phyloP scores from a whole-genome alignment of 2,113 vertebrate genomes.

The Pseudopodoces humilis region DNA sequence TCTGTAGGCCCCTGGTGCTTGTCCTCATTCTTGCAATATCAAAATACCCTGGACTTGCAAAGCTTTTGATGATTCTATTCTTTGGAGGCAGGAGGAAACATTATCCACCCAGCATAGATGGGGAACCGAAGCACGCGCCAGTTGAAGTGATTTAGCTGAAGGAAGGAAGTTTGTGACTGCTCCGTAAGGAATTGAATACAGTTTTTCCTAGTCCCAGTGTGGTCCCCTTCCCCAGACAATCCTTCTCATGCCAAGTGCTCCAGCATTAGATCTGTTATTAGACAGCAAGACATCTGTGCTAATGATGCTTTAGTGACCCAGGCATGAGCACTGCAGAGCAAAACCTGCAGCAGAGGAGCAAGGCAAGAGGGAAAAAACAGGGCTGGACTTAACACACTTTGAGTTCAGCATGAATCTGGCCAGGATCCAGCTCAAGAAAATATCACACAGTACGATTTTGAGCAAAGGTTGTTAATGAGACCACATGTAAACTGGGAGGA shows the following conservation, averaged over 20 bases:
- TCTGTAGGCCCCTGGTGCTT: neutral
- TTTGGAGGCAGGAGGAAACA: neutral
- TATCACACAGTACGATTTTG: neutral
- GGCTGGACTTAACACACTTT: neutral
- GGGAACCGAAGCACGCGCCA: neutral
- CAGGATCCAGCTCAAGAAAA: neutral
- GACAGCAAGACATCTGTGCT: neutral
- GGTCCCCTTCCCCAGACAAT: neutral
- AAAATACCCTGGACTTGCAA: neutral
- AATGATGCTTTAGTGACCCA: neutral
- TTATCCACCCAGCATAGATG: neutral
- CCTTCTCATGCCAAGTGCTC: neutral
- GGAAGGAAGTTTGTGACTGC: conserved; percentile 22
- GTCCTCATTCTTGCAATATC: neutral
- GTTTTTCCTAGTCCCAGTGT: neutral
- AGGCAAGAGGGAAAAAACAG: neutral
- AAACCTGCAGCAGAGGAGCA: neutral
- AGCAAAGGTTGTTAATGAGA: neutral
- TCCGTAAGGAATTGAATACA: neutral
- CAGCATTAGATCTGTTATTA: neutral
- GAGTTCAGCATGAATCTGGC: neutral
- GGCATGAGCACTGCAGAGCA: neutral
- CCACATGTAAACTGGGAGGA: neutral
- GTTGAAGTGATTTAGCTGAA: conserved; percentile 3
- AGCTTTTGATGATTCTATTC: neutral